Conservation (phyloP, 1,140 invertebrate genomes). For the Micrasema minimum region DNA sequence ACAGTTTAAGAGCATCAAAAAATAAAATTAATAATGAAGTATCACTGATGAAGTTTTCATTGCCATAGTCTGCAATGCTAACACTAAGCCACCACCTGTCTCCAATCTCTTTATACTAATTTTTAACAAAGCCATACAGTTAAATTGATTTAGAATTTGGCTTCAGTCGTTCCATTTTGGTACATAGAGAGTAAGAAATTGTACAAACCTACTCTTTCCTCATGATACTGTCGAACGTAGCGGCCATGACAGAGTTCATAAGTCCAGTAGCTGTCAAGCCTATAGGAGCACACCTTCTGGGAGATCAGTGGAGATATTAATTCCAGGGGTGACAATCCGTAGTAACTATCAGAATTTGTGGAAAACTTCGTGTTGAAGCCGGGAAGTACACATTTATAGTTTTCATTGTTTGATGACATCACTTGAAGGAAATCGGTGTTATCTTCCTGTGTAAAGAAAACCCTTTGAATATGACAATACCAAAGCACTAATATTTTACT, state of each 20-base stretch:
- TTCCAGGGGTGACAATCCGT: slow-evolving; percentile 79
- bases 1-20: no score
- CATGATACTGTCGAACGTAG: slow-evolving; percentile 93
- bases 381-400: slow-evolving; percentile 82
- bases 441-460: slow-evolving; percentile 59
- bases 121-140: no score
- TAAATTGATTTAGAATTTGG: no score
- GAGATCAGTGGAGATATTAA: slow-evolving; percentile 81
- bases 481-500: no score
- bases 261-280: slow-evolving; percentile 95
- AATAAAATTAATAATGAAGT: no score
- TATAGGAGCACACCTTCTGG: slow-evolving; percentile 83
- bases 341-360: slow-evolving; percentile 69
- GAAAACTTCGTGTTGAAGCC: slow-evolving; percentile 70
- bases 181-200: no score
- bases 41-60: no score
- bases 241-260: slow-evolving; percentile 96
- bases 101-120: no score
- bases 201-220: slow-evolving; percentile 82
- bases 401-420: slow-evolving; percentile 74
- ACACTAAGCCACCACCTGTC: no score
- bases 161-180: no score
- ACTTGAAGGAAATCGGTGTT: slow-evolving; percentile 68
- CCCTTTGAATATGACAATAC: no score
- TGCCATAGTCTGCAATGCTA: no score